A percentile compares a stretch with the other conserved stretches of the same genome.
phyloP scores from a whole-genome alignment of 2,888 invertebrate genomes.

The Chalcis sispes region DNA sequence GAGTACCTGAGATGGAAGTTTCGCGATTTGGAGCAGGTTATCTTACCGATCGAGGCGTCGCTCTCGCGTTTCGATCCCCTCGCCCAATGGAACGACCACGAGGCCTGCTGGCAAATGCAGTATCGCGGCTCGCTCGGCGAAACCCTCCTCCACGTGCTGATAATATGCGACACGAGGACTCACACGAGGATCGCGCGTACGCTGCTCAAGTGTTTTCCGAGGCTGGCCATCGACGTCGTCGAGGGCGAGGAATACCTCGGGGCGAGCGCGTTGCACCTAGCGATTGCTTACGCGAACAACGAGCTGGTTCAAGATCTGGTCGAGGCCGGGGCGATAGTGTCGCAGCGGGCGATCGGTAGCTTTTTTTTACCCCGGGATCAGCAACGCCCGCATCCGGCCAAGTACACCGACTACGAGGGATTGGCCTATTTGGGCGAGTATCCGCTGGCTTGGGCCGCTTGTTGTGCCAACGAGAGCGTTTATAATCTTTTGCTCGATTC shows the following conservation, averaged over 20 bases:
- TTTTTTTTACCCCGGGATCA: conserved; percentile 98
- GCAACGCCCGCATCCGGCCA: conserved; percentile 86
- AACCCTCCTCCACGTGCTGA: conserved; percentile 94
- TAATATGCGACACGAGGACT: conserved; percentile 94
- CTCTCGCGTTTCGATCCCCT: conserved; percentile 91
- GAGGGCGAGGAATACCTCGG: conserved; percentile 98
- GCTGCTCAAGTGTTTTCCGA: conserved; percentile 93
- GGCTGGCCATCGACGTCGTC: conserved; percentile 91
- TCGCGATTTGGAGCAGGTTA: conserved; percentile 87
- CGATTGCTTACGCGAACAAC: conserved; percentile 97
- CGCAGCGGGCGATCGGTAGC: conserved; percentile 95
- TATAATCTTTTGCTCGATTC: conserved; percentile 95
- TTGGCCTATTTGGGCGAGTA: conserved; percentile 98
- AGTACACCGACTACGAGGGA: conserved; percentile 95
- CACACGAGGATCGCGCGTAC: conserved; percentile 92
- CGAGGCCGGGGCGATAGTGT: conserved; percentile 93
- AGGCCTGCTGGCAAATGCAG: conserved; percentile 98
- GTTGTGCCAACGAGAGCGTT: conserved; percentile 97
- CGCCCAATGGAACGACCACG: conserved; percentile 92
- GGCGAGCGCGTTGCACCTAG: conserved; percentile 95
- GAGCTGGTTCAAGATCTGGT: conserved; percentile 95
- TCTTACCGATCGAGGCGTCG: conserved; percentile 91
- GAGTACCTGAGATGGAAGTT: conserved; percentile 95
- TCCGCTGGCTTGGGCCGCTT: conserved; percentile 97
- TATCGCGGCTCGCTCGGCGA: conserved; percentile 97